These are phyloP conservation scores for Rotaria macrura DNA, from an alignment of 2,888 invertebrate species.

Conservation along the genomic window DNA sequence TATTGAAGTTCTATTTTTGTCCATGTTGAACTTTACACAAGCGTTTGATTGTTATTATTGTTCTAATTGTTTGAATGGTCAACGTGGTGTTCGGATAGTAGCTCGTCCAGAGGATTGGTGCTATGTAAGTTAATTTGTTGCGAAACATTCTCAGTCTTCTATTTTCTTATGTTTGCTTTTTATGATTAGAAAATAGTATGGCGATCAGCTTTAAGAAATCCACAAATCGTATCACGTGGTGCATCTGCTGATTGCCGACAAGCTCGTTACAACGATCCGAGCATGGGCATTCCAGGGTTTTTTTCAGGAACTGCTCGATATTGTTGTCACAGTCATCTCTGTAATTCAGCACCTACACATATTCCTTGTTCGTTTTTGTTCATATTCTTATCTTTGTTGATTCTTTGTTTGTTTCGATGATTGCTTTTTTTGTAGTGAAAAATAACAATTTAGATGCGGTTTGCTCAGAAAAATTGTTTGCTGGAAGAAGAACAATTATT, in stretches of 20 bases:
- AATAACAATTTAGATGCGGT: too few species aligned
- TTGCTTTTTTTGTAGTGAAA: background rate
- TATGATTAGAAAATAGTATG: background rate
- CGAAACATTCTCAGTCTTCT: too few species aligned
- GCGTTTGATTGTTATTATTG: background rate
- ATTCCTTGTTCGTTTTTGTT: background rate
- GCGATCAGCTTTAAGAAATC: background rate
- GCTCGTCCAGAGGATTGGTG: background rate
- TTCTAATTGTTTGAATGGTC: background rate
- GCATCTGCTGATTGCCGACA: background rate
- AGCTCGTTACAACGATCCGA: background rate
- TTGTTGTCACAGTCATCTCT: background rate
- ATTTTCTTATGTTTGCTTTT: too few species aligned
- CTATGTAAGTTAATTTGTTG: background rate
- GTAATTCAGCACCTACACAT: background rate
- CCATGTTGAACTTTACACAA: background rate
- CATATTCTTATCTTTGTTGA: background rate
- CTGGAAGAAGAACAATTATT: too few species aligned
- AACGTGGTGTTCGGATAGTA: background rate
- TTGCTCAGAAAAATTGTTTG: too few species aligned
- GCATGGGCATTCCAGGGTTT: background rate
- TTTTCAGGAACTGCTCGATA: background rate
- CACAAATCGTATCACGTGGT: background rate
- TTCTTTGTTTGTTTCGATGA: background rate
- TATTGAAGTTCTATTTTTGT: background rate